Evolutionary conservation across 2,113 vertebrate genomes (phyloP), one percentile per base, ranked within the genome.

Genomic region (Pelusios castaneus): DNA sequence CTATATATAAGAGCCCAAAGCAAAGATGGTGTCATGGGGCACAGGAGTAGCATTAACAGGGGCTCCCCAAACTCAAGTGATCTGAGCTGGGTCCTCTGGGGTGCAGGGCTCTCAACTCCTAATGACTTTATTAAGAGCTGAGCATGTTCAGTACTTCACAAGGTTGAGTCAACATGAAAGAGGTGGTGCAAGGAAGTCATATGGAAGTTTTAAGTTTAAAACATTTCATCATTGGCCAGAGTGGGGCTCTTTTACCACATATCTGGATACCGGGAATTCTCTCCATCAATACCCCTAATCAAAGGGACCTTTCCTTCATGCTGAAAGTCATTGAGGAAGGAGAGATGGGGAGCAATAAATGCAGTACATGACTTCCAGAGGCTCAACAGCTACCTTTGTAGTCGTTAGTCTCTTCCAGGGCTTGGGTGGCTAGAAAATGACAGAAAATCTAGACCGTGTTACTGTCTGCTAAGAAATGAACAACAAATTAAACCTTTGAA

Each of bases 1-100:
- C 76, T 80, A 45, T 84, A 83, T 29, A 82, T 78, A 91, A 76
- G 75, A 52, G 29, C 85, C 73, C 89, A 85, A 85, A 92, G 12
- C 80, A 52, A 58, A 56, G 75, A 56, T n/a, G 49, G 80, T 49
- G 19, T 38, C 17, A 70, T 38, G n/a, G 67, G n/a, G 19, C 38
- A 38, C 67, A 73, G 8, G n/a, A 73, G 21, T 73, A 73, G 34
- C n/a, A 73, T 73, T 73, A 75, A 24, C 70, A 75, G 38, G 10
- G 6, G 10, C 41, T 10, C n/a, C n/a, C 8, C 38, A 38, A 43
- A 10, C 10, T 12, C 41, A 67, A 19, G 14, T 34, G 60, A 43
- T 25, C 10, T 43, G 70, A 10, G 70, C 41, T 11, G 25, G 21
- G 11, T 75, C 70, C 22, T 43, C 10, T 75, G 21, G 70, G 17